Evolutionary conservation across 2,797 vertebrate genomes (phyloP).

Genomic region (Spinibarbus caldwelli): DNA sequence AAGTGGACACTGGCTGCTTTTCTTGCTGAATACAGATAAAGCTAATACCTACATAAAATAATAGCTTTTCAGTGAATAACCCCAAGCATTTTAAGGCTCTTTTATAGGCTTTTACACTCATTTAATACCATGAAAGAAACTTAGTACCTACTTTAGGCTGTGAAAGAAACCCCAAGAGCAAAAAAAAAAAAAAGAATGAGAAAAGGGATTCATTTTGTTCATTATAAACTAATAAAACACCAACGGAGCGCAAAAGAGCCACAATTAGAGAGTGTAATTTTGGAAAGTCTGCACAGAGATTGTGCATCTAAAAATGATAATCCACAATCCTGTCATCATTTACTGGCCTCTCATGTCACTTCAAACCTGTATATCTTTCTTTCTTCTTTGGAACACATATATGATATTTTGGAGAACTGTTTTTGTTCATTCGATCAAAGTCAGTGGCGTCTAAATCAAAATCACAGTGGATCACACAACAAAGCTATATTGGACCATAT

Average conservation of each 20-base stretch:
- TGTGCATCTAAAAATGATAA: background rate
- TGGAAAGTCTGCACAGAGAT: background rate
- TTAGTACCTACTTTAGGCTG: background rate
- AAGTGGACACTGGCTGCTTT: constrained; percentile 59
- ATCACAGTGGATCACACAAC: no score
- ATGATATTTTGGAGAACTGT: background rate
- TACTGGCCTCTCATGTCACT: background rate
- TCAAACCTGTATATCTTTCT: background rate
- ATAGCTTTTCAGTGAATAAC: constrained; percentile 49
- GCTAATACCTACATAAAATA: constrained; percentile 52
- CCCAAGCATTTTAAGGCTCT: constrained; percentile 18
- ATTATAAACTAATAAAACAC: constrained; percentile 9
- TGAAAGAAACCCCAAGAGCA: constrained; percentile 21
- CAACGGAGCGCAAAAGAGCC: background rate
- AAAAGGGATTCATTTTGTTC: background rate
- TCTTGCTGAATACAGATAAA: constrained; percentile 54
- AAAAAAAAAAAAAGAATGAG: background rate
- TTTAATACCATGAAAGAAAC: constrained; percentile 43
- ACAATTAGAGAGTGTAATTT: constrained; percentile 5
- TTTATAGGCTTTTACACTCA: constrained; percentile 11
- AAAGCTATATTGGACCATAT: background rate
- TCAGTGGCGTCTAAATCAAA: no score
- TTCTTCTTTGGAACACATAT: background rate
- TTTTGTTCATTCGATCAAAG: background rate
- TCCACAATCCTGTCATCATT: background rate